These are phyloP conservation scores for Drosophila tripunctata DNA, from an alignment of 2,888 invertebrate species.

Conservation along the genomic window DNA sequence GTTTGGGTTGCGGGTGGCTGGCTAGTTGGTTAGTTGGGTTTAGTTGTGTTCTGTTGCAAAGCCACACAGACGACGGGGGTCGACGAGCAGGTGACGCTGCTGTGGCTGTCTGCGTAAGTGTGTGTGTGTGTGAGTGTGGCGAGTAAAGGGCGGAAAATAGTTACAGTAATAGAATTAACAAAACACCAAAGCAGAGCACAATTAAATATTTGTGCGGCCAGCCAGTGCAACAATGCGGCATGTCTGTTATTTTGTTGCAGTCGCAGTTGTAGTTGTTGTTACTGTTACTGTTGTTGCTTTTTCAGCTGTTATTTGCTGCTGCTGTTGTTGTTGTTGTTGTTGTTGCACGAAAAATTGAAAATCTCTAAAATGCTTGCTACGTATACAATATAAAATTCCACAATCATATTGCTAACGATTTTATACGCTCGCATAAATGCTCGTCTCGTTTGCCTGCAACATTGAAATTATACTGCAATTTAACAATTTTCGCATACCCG, in stretches of 20 bases:
- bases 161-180: slow-evolving; percentile 67
- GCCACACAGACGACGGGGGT: slow-evolving; percentile 31
- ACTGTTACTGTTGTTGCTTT: not conserved
- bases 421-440: not conserved
- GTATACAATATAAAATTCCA: not conserved
- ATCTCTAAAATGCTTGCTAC: slow-evolving; percentile 17
- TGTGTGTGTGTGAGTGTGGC: slow-evolving; percentile 18
- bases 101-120: slow-evolving; percentile 27
- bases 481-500: slow-evolving; percentile 12
- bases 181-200: slow-evolving; percentile 57
- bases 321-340: not conserved
- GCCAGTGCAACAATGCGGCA: slow-evolving; percentile 36
- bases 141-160: slow-evolving; percentile 46
- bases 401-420: slow-evolving; percentile 8
- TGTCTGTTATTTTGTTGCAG: slow-evolving; percentile 1
- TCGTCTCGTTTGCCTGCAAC: slow-evolving; percentile 3
- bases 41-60: slow-evolving; percentile 35
- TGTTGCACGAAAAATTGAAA: slow-evolving; percentile 12
- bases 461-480: slow-evolving; percentile 20
- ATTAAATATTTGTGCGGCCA: slow-evolving; percentile 64
- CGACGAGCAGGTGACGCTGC: slow-evolving; percentile 53
- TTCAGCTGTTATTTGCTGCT: not conserved
- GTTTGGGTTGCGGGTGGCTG: slow-evolving; percentile 18
- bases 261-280: not conserved
- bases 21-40: slow-evolving; percentile 42